Evolutionary conservation across 2,888 invertebrate species (phyloP).

Genomic region (Zootermopsis nevadensis): DNA sequence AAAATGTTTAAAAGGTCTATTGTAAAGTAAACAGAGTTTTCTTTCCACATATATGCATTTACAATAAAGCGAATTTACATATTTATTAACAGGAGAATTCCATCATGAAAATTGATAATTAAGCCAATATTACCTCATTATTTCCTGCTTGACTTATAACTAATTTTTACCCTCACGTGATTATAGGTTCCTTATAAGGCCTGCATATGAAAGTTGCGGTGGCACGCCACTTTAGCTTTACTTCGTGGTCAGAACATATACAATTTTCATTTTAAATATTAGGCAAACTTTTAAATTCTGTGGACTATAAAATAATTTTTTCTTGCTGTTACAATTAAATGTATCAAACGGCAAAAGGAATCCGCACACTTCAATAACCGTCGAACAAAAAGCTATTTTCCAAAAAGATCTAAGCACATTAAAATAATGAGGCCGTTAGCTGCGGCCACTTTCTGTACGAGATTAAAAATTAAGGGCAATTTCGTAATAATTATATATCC

Average conservation of each 20-base stretch:
- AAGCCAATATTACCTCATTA: not conserved
- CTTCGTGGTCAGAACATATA: not conserved
- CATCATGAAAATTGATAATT: not conserved
- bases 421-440: not conserved
- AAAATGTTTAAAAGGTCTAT: no score
- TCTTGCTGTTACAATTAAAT: not conserved
- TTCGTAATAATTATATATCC: not conserved
- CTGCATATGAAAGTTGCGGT: not conserved
- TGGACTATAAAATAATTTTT: not conserved
- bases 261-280: not conserved
- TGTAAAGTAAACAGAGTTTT: no score
- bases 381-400: not conserved
- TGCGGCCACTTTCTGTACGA: not conserved
- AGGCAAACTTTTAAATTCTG: not conserved
- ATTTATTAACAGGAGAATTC: not conserved
- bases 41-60: no score
- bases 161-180: not conserved
- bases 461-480: not conserved
- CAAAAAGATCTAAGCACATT: not conserved
- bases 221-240: not conserved
- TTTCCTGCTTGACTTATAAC: not conserved
- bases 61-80: no score
- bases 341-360: not conserved
- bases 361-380: not conserved
- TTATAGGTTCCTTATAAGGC: not conserved